phyloP scores from a whole-genome alignment of 2,113 vertebrate genomes.

The Colossoma macropomum region DNA sequence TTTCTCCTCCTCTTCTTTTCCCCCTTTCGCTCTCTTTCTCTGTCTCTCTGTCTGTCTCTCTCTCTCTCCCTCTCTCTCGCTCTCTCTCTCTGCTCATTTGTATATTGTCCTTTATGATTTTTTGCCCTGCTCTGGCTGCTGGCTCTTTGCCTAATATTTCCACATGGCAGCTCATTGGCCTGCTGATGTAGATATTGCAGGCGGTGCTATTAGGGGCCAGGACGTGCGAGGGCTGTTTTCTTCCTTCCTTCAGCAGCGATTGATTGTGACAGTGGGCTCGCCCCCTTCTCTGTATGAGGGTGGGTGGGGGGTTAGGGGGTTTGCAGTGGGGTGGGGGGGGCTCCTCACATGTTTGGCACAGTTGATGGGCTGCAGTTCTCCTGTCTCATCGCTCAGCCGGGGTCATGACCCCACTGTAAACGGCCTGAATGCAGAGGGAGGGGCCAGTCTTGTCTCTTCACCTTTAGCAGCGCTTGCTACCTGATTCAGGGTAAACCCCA shows the following conservation, averaged over 20 bases:
- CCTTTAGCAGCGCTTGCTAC: conserved; percentile 34
- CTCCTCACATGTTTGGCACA: conserved; percentile 51
- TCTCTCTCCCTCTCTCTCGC: not conserved
- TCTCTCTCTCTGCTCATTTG: conserved; percentile 10
- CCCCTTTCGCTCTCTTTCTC: not conserved
- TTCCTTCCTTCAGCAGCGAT: conserved; percentile 63
- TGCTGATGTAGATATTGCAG: conserved; percentile 52
- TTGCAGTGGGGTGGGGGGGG: conserved; percentile 18
- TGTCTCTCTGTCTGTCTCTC: not conserved
- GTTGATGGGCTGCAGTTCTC: conserved; percentile 70
- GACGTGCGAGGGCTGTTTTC: conserved; percentile 53
- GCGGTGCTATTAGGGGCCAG: conserved; percentile 38
- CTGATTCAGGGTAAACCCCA: conserved; percentile 43
- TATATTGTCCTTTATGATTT: conserved; percentile 26
- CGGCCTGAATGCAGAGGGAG: conserved; percentile 55
- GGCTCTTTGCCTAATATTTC: conserved; percentile 43
- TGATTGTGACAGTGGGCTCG: conserved; percentile 69
- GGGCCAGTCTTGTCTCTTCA: conserved; percentile 24
- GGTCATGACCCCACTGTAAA: conserved; percentile 76
- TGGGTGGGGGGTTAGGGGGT: conserved; percentile 1
- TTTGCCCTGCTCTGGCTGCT: conserved; percentile 17
- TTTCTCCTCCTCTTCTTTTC: not conserved
- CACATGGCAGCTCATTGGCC: conserved; percentile 42
- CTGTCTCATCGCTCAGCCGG: conserved; percentile 72
- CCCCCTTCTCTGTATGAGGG: conserved; percentile 35